These are phyloP conservation scores for Podarcis siculus DNA, from an alignment of 2,797 vertebrate genomes.

Conservation along the genomic window DNA sequence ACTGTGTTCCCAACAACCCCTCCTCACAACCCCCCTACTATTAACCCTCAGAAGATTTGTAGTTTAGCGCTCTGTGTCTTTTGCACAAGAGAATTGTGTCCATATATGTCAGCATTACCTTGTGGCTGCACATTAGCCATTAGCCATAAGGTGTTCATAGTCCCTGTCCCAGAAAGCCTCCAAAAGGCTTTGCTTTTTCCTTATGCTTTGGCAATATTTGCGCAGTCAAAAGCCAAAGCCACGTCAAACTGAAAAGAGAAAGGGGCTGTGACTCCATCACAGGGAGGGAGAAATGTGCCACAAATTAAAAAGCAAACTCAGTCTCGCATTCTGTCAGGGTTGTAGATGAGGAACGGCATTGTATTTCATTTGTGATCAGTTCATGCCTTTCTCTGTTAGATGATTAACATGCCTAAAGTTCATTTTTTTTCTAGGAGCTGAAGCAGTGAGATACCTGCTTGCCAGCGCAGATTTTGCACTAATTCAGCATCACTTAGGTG, in stretches of 20 bases:
- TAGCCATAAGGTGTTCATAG: not conserved
- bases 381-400: not conserved
- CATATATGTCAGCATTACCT: not conserved
- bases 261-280: not conserved
- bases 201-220: not conserved
- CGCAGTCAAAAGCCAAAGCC: not conserved
- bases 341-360: not conserved
- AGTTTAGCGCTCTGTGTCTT: not conserved
- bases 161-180: not conserved
- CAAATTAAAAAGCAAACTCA: not conserved
- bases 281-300: not conserved
- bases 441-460: accelerated
- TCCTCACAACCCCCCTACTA: not conserved
- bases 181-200: not conserved
- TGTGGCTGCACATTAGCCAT: not conserved
- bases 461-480: not conserved
- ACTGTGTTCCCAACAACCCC: not conserved
- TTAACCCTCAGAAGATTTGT: not conserved
- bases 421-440: accelerated
- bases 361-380: accelerated
- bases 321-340: accelerated
- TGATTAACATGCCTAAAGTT: not conserved
- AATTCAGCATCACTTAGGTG: accelerated
- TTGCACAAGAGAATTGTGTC: not conserved
- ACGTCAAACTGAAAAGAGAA: not conserved